phyloP scores from a whole-genome alignment of 2,888 invertebrate species.

The Drosophila hamatofila region DNA sequence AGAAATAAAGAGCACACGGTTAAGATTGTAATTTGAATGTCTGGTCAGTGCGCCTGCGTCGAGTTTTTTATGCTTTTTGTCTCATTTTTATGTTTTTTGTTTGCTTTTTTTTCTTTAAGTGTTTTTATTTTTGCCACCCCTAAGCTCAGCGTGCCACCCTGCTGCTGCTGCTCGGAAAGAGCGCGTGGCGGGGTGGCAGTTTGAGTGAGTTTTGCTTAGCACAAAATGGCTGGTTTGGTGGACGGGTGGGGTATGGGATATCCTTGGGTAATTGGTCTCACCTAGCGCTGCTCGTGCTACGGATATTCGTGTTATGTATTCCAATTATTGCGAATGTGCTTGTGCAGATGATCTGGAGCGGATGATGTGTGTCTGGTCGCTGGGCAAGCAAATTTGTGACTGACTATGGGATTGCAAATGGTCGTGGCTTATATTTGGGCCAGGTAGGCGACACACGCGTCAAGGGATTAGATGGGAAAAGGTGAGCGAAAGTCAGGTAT shows the following conservation, averaged over 20 bases:
- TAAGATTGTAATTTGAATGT: conserved; percentile 13
- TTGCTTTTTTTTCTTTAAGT: conserved; percentile 24
- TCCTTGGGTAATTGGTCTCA: conserved; percentile 37
- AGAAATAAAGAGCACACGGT: conserved; percentile 30
- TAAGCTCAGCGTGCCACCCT: conserved; percentile 43
- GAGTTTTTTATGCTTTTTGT: conserved; percentile 60
- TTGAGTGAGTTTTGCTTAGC: conserved; percentile 65
- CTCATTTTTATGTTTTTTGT: conserved; percentile 41
- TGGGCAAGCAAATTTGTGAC: conserved; percentile 49
- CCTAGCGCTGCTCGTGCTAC: conserved; percentile 37
- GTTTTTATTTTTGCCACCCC: conserved; percentile 74
- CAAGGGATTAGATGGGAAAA: conserved; percentile 69
- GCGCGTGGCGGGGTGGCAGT: conserved; percentile 33
- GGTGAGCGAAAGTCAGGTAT: conserved; percentile 70
- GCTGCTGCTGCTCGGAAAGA: background rate
- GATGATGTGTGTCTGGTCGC: conserved; percentile 47
- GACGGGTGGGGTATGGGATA: conserved; percentile 2
- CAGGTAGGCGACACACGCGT: conserved; percentile 65
- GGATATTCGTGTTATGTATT: conserved; percentile 34
- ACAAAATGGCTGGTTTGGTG: conserved; percentile 53
- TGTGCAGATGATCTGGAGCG: conserved; percentile 5
- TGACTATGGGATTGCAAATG: conserved; percentile 51
- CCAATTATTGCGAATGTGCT: conserved; percentile 41
- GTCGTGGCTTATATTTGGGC: conserved; percentile 57
- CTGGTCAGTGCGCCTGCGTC: conserved; percentile 79